These are phyloP conservation scores for Ceratina australensis DNA, from an alignment of 1,140 invertebrate genomes.

Conservation along the genomic window DNA sequence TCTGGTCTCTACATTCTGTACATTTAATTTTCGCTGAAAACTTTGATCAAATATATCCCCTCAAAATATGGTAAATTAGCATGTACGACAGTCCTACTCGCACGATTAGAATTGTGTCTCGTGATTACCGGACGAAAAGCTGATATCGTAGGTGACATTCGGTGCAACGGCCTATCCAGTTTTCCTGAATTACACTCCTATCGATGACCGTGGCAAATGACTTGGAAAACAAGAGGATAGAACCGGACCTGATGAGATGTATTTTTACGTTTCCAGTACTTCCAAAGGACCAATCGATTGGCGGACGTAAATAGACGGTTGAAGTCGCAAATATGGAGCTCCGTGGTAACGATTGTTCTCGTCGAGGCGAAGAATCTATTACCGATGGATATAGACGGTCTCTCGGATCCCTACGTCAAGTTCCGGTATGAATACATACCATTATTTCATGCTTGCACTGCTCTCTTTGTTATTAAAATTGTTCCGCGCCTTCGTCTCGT, in stretches of 20 bases:
- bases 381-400: conserved; percentile 93
- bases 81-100: no score
- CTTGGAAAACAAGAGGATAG: no score
- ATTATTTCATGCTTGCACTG: conserved; percentile 40
- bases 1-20: no score
- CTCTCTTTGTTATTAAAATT: background rate
- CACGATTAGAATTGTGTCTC: no score
- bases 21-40: no score
- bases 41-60: no score
- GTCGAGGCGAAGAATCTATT: conserved; percentile 96
- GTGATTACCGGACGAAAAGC: background rate
- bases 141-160: background rate
- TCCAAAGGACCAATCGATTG: conserved; percentile 87
- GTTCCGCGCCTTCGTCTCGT: background rate
- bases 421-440: conserved; percentile 85
- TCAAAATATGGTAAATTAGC: no score
- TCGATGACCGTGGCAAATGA: background rate
- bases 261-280: conserved; percentile 83
- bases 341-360: conserved; percentile 96
- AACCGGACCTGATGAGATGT: background rate
- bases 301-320: conserved; percentile 89
- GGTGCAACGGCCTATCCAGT: background rate
- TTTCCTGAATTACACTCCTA: background rate
- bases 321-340: conserved; percentile 96
- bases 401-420: conserved; percentile 97